A percentile compares a stretch with the other conserved stretches of the same genome.
Evolutionary conservation across 2,113 vertebrate species (phyloP).

Genomic region (Actenoides hombroni): DNA sequence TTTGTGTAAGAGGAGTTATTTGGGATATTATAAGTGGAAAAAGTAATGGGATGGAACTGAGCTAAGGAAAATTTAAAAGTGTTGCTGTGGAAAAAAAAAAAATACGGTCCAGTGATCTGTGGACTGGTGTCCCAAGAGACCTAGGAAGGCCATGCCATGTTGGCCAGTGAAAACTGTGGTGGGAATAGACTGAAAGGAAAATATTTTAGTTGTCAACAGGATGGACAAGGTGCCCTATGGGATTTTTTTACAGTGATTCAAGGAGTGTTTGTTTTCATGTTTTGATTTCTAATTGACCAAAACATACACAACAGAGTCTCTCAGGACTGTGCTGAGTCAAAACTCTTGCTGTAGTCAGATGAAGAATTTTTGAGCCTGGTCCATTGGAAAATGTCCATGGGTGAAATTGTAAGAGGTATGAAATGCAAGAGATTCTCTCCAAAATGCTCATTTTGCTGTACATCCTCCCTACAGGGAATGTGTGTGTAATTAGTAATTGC

Average conservation of each 20-base stretch:
- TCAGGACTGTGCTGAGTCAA: not conserved
- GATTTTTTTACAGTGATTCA: not conserved
- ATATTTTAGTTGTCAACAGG: not conserved
- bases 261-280: conserved; percentile 11
- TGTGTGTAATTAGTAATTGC: conserved; percentile 29
- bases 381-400: not conserved
- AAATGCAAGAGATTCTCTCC: not conserved
- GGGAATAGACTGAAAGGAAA: conserved; percentile 12
- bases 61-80: conserved; percentile 3
- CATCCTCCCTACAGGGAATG: conserved; percentile 24
- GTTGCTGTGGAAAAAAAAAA: not conserved
- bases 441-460: conserved; percentile 10
- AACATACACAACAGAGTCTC: not conserved
- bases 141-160: not conserved
- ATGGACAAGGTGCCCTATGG: not conserved
- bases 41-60: conserved; percentile 26
- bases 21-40: not conserved
- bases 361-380: not conserved
- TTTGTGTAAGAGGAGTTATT: not conserved
- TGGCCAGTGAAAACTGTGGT: not conserved
- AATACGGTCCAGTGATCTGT: not conserved
- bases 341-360: not conserved
- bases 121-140: not conserved
- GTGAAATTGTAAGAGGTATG: not conserved
- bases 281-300: conserved; percentile 60